Evolutionary conservation across 2,888 invertebrate species (phyloP).

Genomic region (Ichneumon xanthorius): DNA sequence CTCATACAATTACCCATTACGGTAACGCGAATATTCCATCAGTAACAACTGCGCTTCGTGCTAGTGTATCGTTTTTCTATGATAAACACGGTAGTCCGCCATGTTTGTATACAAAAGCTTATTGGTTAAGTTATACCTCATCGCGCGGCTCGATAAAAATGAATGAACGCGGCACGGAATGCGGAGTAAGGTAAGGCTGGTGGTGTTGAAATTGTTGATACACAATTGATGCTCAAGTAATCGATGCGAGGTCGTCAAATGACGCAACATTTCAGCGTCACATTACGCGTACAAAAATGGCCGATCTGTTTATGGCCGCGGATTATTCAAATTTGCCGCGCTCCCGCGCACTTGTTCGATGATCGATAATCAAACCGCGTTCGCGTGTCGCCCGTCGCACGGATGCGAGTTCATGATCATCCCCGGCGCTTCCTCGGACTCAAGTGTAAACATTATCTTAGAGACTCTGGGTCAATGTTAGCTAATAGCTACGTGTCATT

Average conservation of each 20-base stretch:
- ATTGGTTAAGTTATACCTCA: slow-evolving; percentile 28
- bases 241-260: too few species aligned
- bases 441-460: slow-evolving; percentile 29
- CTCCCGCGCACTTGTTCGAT: not conserved
- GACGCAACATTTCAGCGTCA: too few species aligned
- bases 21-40: slow-evolving; percentile 45
- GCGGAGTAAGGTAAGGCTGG: not conserved
- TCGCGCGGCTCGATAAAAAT: slow-evolving; percentile 37
- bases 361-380: not conserved
- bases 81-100: slow-evolving; percentile 53
- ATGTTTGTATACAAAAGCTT: slow-evolving; percentile 62
- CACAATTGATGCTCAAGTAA: not conserved
- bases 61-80: slow-evolving; percentile 22
- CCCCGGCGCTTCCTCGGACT: not conserved
- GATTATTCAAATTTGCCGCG: too few species aligned
- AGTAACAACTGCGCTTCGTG: slow-evolving; percentile 1
- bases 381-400: too few species aligned
- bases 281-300: too few species aligned
- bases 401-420: not conserved
- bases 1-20: slow-evolving; percentile 78
- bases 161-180: slow-evolving; percentile 42
- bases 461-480: slow-evolving; percentile 32
- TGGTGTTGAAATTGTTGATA: not conserved
- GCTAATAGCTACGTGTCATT: slow-evolving; percentile 48
- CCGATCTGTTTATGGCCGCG: too few species aligned